phyloP scores from a whole-genome alignment of 2,888 invertebrate genomes.

The Lasioglossum malachurum region DNA sequence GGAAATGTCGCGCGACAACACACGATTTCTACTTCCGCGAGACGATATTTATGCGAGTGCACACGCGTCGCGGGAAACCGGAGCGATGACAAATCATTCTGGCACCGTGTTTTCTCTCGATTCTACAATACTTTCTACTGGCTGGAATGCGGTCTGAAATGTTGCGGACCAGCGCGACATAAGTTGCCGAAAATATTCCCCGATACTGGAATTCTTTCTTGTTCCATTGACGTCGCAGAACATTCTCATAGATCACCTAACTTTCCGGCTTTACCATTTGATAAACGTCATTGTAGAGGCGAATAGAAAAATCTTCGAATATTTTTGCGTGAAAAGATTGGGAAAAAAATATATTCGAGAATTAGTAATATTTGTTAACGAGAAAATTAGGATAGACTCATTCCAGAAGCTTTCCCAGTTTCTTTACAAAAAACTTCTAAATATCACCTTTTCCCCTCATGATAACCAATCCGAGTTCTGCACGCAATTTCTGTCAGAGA shows the following conservation, averaged over 20 bases:
- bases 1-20: slow-evolving; percentile 34
- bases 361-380: background rate
- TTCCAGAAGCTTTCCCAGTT: background rate
- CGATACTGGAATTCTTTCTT: background rate
- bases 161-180: background rate
- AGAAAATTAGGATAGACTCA: background rate
- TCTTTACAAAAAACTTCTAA: background rate
- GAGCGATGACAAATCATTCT: slow-evolving; percentile 54
- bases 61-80: slow-evolving; percentile 30
- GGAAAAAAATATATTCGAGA: no score
- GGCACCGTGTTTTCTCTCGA: slow-evolving; percentile 18
- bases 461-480: background rate
- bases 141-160: background rate
- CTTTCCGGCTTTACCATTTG: background rate
- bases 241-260: background rate
- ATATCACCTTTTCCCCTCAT: background rate
- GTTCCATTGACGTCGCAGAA: background rate
- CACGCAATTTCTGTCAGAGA: background rate
- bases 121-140: slow-evolving; percentile 7
- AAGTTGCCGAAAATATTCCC: background rate
- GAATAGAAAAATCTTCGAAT: background rate
- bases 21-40: slow-evolving; percentile 39
- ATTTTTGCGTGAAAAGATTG: no score
- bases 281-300: background rate
- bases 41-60: slow-evolving; percentile 34